phyloP scores from a whole-genome alignment of 2,113 vertebrate species.

The Menidia beryllina region DNA sequence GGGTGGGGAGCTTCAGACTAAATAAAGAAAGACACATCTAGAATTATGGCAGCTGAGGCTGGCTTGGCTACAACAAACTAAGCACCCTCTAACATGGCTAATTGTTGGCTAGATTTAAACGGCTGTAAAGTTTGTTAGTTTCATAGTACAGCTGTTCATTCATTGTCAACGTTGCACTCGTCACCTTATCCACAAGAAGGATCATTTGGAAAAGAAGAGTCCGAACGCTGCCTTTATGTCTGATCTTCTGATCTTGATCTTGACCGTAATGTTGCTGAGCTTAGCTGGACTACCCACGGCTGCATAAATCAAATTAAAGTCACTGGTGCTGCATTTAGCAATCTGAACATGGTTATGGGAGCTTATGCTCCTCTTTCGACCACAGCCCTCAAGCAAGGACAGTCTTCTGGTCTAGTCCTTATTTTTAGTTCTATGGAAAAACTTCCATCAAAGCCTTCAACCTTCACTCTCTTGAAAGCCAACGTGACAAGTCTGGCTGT shows the following conservation, averaged over 20 bases:
- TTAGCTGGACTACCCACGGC: too few relatives aligned
- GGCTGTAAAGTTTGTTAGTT: constrained; percentile 19
- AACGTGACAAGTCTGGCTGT: background rate
- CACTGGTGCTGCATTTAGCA: too few relatives aligned
- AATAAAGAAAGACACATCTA: constrained; percentile 53
- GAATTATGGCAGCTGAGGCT: constrained; percentile 52
- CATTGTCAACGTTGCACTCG: background rate
- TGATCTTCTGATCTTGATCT: too few relatives aligned
- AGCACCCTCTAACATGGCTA: constrained; percentile 16
- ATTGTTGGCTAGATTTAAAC: constrained; percentile 17
- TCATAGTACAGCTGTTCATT: constrained; percentile 29
- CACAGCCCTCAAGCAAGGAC: too few relatives aligned
- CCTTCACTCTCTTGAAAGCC: background rate
- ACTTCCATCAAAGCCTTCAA: too few relatives aligned
- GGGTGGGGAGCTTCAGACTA: constrained; percentile 59
- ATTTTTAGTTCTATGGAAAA: too few relatives aligned
- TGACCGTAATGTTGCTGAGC: too few relatives aligned
- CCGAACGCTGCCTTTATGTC: constrained; percentile 44
- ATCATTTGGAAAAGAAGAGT: constrained; percentile 17
- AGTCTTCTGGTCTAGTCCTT: too few relatives aligned
- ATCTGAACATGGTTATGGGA: too few relatives aligned
- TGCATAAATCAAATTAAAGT: too few relatives aligned
- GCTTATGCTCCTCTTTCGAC: too few relatives aligned
- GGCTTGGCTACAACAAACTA: constrained; percentile 28
- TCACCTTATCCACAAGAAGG: background rate